phyloP scores from a whole-genome alignment of 2,797 vertebrate species.

The Capromys pilorides region DNA sequence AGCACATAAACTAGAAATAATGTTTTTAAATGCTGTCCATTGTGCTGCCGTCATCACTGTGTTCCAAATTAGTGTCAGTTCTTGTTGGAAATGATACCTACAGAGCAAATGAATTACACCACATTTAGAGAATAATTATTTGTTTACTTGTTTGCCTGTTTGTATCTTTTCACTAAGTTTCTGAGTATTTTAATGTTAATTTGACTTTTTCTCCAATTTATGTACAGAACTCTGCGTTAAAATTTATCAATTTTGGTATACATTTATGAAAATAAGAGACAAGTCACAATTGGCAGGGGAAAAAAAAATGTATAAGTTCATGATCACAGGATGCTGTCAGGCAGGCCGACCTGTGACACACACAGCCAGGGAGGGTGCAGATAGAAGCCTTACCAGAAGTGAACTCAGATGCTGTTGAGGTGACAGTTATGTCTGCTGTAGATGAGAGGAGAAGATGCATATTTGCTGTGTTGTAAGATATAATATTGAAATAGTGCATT shows the following conservation, averaged over 20 bases:
- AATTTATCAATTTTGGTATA: not conserved
- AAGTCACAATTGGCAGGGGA: not conserved
- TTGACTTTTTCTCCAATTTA: not conserved
- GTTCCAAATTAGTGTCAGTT: constrained; percentile 39
- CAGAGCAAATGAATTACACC: not conserved
- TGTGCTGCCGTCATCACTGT: not conserved
- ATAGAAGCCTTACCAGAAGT: not conserved
- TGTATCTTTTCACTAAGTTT: not conserved
- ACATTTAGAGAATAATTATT: not conserved
- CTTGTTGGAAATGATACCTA: constrained; percentile 16
- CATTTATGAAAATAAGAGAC: not conserved
- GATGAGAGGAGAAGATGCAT: not conserved
- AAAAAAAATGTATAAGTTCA: not conserved
- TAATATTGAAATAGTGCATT: not conserved
- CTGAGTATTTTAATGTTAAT: constrained; percentile 35
- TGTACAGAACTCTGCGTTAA: too few species aligned
- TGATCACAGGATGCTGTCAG: not conserved
- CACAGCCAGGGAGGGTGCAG: not conserved
- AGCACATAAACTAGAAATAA: not conserved
- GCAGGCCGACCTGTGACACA: not conserved
- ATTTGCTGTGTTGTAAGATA: not conserved
- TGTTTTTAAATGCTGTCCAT: not conserved
- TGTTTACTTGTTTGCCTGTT: not conserved
- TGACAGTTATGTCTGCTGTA: too few species aligned
- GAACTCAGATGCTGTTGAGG: not conserved